Conservation (phyloP, 2,888 invertebrate species). For the Molanna angustata region DNA sequence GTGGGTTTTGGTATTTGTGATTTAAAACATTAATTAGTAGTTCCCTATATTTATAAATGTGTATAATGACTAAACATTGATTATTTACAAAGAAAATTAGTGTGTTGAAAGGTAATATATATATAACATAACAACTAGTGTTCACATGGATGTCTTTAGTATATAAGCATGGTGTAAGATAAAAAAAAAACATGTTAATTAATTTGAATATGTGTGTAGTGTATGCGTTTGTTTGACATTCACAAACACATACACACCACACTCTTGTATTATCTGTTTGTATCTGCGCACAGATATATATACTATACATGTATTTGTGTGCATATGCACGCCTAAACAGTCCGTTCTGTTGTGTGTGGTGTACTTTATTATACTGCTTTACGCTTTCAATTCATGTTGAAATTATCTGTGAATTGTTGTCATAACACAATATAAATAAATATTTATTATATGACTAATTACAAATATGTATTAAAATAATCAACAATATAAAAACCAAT, state of each 20-base stretch:
- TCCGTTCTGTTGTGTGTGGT: too few relatives aligned
- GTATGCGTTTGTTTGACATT: neutral
- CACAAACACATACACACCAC: slow-evolving; percentile 13
- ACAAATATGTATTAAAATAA: slow-evolving; percentile 21
- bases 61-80: slow-evolving; percentile 31
- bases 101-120: slow-evolving; percentile 20
- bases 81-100: slow-evolving; percentile 30
- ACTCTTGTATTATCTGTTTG: neutral
- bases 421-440: slow-evolving; percentile 28
- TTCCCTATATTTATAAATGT: slow-evolving; percentile 31
- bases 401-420: slow-evolving; percentile 34
- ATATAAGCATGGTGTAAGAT: slow-evolving; percentile 12
- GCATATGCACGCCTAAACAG: slow-evolving; percentile 4
- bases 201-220: too few relatives aligned
- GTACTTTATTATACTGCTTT: slow-evolving; percentile 28
- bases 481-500: slow-evolving; percentile 30
- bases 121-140: slow-evolving; percentile 26
- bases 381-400: slow-evolving; percentile 33
- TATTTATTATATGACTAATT: slow-evolving; percentile 14
- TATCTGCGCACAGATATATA: neutral
- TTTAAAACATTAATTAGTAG: slow-evolving; percentile 31
- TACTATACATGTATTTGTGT: neutral
- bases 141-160: slow-evolving; percentile 27
- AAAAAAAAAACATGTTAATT: neutral
- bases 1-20: slow-evolving; percentile 32